A percentile compares a stretch with the other conserved stretches of the same genome.
Evolutionary conservation across 2,113 vertebrate species (phyloP).

Genomic region (Phocoena sinus): DNA sequence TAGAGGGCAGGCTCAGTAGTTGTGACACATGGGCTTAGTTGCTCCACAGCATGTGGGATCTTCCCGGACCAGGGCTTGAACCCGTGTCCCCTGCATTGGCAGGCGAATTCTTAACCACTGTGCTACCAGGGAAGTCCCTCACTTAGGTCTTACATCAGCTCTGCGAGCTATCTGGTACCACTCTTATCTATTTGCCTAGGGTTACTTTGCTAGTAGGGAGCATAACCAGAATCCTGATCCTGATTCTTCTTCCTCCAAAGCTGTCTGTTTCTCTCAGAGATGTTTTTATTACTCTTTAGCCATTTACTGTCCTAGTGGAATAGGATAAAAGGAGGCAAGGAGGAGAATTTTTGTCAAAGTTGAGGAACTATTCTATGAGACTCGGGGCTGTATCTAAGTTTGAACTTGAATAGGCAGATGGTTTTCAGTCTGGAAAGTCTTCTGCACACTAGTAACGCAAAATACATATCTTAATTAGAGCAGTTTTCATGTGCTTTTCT

Average conservation of each 20-base stretch:
- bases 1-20: too few relatives aligned
- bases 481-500: neutral
- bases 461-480: neutral
- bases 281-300: neutral
- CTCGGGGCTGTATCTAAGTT: neutral
- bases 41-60: too few relatives aligned
- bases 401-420: neutral
- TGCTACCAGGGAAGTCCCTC: too few relatives aligned
- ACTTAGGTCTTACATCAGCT: neutral
- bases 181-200: neutral
- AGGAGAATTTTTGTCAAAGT: neutral
- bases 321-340: neutral
- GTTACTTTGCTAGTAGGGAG: neutral
- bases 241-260: neutral
- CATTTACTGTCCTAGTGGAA: neutral
- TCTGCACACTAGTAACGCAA: neutral
- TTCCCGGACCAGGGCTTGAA: too few relatives aligned
- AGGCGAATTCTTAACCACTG: too few relatives aligned
- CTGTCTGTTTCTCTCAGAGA: neutral
- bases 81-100: too few relatives aligned
- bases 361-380: neutral
- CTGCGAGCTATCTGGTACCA: neutral
- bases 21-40: too few relatives aligned
- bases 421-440: slow-evolving; percentile 14
- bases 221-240: neutral